Percentiles rank a stretch among this genome's conserved stretches.
phyloP scores from a whole-genome alignment of 1,140 invertebrate species.

The Drosophila lacteicornis region DNA sequence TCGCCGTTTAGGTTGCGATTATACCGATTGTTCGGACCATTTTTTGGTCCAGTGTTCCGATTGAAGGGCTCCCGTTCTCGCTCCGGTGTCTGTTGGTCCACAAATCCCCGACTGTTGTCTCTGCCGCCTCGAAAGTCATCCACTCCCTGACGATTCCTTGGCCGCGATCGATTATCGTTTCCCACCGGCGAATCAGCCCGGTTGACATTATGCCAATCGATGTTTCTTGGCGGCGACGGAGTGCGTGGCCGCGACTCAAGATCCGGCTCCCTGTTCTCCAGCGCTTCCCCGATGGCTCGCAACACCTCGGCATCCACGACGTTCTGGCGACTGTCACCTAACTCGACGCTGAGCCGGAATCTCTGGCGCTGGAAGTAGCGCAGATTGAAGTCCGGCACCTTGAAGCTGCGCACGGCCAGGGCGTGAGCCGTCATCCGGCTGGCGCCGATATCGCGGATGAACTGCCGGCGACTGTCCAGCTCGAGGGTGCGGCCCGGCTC shows the following conservation, averaged over 20 bases:
- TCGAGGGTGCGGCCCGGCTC: conserved; percentile 12
- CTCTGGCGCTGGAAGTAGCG: conserved; percentile 38
- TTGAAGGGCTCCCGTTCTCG: conserved; percentile 1
- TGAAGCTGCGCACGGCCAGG: conserved; percentile 37
- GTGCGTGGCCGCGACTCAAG: conserved; percentile 20
- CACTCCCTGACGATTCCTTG: not conserved
- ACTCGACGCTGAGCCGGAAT: conserved; percentile 35
- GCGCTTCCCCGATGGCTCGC: conserved; percentile 14
- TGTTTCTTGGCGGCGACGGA: conserved; percentile 53
- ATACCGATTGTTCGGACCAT: not conserved
- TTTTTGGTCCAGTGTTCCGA: not conserved
- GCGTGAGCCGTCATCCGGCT: conserved; percentile 36
- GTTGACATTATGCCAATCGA: conserved; percentile 50
- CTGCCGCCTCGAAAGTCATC: not conserved
- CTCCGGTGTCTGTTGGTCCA: not conserved
- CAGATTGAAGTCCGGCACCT: conserved; percentile 49
- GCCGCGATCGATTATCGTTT: conserved; percentile 14
- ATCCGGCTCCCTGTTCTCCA: conserved; percentile 10
- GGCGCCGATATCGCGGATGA: conserved; percentile 48
- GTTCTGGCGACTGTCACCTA: conserved; percentile 37
- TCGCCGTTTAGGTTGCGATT: not conserved
- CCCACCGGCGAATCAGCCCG: not conserved
- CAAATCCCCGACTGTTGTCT: conserved; percentile 2
- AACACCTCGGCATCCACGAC: conserved; percentile 43
- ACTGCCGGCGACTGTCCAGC: conserved; percentile 43